Percentiles rank a stretch among this genome's conserved stretches.
phyloP scores from a whole-genome alignment of 2,888 invertebrate genomes.

The Hydraecia micacea region DNA sequence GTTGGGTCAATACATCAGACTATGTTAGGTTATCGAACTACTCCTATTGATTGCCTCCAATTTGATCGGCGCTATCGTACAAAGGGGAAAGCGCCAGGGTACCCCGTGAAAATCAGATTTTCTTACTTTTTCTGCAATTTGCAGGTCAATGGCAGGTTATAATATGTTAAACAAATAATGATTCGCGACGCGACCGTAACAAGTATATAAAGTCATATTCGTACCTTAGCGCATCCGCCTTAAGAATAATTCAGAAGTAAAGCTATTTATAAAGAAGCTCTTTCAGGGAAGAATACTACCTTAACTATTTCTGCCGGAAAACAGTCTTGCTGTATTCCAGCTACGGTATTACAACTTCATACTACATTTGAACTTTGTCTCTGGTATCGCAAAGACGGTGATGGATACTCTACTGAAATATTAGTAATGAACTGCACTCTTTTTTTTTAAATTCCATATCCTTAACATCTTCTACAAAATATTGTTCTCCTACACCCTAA shows the following conservation, averaged over 20 bases:
- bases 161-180: not conserved
- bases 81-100: not conserved
- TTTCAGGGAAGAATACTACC: too few relatives aligned
- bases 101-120: not conserved
- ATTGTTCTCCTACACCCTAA: too few relatives aligned
- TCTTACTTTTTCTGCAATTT: not conserved
- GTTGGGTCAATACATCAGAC: conserved; percentile 5
- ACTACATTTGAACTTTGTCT: not conserved
- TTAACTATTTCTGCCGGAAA: too few relatives aligned
- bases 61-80: not conserved
- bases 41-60: not conserved
- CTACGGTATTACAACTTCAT: not conserved
- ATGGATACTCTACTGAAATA: too few relatives aligned
- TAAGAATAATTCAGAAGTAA: not conserved
- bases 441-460: too few relatives aligned
- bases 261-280: not conserved
- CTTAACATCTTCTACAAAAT: too few relatives aligned
- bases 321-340: not conserved
- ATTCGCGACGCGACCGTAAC: not conserved
- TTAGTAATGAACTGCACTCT: too few relatives aligned
- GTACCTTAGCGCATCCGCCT: not conserved
- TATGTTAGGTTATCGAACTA: conserved; percentile 13
- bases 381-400: not conserved
- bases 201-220: not conserved
- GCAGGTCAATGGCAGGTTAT: not conserved